Evolutionary conservation across 2,888 invertebrate species (phyloP).

Genomic region (Julus scandinavius): DNA sequence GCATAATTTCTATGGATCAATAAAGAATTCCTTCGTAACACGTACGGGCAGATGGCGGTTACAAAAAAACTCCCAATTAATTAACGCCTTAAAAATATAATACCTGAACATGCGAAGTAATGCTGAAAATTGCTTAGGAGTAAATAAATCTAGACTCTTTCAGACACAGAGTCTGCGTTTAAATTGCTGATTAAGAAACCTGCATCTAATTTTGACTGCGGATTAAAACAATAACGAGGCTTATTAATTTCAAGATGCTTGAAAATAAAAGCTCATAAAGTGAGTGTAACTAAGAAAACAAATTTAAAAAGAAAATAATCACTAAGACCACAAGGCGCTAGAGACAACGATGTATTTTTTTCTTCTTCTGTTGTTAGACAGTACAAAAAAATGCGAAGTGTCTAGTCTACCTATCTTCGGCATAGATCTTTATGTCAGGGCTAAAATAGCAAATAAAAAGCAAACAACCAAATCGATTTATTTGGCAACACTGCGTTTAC

Average conservation of each 20-base stretch:
- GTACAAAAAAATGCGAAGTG: not conserved
- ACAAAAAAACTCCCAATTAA: not conserved
- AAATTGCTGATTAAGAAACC: not conserved
- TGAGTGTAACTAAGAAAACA: not conserved
- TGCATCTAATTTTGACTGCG: not conserved
- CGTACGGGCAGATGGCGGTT: not conserved
- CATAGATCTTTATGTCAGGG: constrained; percentile 42
- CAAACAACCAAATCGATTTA: constrained; percentile 44
- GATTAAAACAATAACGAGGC: constrained; percentile 2
- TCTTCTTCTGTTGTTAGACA: not conserved
- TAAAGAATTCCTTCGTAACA: not conserved
- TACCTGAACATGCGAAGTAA: not conserved
- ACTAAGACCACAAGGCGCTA: not conserved
- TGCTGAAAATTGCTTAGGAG: not conserved
- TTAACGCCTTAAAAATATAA: constrained; percentile 20
- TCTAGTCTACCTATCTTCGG: constrained; percentile 8
- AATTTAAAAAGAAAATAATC: not conserved
- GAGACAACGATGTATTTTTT: not conserved
- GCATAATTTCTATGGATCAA: constrained; percentile 29
- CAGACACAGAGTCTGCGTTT: not conserved
- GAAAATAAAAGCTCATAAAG: not conserved
- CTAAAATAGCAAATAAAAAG: constrained; percentile 38
- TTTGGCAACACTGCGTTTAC: constrained; percentile 43
- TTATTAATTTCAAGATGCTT: not conserved
- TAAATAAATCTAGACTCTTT: not conserved